phyloP scores from a whole-genome alignment of 1,140 invertebrate genomes.

The Hormaphis cornu region DNA sequence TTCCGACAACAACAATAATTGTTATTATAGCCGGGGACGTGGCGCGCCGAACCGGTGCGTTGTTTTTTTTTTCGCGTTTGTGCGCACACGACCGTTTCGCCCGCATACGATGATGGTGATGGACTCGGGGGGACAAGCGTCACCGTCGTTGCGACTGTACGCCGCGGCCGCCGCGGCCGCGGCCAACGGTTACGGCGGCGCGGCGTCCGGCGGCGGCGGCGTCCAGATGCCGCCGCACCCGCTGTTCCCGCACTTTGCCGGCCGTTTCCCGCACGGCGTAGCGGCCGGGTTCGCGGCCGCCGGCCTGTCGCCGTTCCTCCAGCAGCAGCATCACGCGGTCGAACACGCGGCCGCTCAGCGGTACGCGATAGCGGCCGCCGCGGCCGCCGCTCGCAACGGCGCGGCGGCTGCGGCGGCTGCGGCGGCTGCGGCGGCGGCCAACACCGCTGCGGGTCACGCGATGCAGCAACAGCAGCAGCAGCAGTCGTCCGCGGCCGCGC shows the following conservation, averaged over 20 bases:
- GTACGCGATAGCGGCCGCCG: constrained; percentile 4
- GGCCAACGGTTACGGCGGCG: constrained; percentile 20
- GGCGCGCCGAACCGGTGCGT: background rate
- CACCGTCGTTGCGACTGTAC: constrained; percentile 36
- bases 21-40: background rate
- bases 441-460: background rate
- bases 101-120: constrained; percentile 34
- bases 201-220: constrained; percentile 13
- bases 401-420: constrained; percentile 29
- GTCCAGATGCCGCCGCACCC: constrained; percentile 34
- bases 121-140: constrained; percentile 34
- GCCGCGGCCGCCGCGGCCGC: constrained; percentile 36
- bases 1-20: background rate
- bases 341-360: constrained; percentile 23
- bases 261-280: constrained; percentile 34
- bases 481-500: background rate
- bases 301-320: constrained; percentile 33
- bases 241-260: constrained; percentile 35
- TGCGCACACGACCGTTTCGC: background rate
- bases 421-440: background rate
- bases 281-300: constrained; percentile 32
- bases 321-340: constrained; percentile 33
- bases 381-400: background rate
- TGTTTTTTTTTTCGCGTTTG: too few relatives aligned
- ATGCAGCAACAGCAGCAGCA: background rate